Evolutionary conservation across 2,888 invertebrate species (phyloP), one percentile per base, ranked within the genome.

Genomic region (Volucella inanis): DNA sequence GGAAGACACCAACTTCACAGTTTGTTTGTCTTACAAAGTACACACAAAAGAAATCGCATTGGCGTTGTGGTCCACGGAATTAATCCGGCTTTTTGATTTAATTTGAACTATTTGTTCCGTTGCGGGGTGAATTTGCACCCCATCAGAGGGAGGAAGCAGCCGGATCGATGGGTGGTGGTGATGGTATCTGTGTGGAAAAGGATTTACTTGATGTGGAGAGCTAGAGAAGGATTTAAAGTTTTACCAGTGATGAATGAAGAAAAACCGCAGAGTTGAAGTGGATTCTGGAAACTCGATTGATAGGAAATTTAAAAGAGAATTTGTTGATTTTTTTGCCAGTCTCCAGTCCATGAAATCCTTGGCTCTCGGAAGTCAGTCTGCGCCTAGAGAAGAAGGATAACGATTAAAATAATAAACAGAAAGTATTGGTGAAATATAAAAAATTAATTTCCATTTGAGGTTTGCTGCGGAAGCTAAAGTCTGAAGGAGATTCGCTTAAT

Each of bases 101-200:
- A 76, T 81, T 85, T 85, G 57, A 81, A 81, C 81, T 77, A 72
- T 77, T 85, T 67, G 71, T 76, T 83, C 85, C 76, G 76, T 76
- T 80, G 50, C 49, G 31, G 59, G 45, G 39, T 31, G 12, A 57
- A 65, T 57, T 49, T 68, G 6, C 31, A 31, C 31, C 31, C 31
- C 55, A 22, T 2, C 15, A 18, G 3, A 3, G 14, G 15, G 15
- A 22, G 10, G 0, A 52, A 18, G 50, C 10, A 22, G 15, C 10
- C 50, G 8, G 4, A 6, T 52, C 15, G 18, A 15, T 52, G 14
- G 15, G 50, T 9, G 12, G 10, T 4, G 50, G 10, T 18, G 18
- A 4, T 18, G 50, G 50, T 15, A 3, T 10, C 50, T 18, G 50
- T 14, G 50, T n/a, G 12, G 22, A 8, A 65, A 67, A 64, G 75